Evolutionary conservation across 2,113 vertebrate genomes (phyloP).

Genomic region (Pipra filicauda): DNA sequence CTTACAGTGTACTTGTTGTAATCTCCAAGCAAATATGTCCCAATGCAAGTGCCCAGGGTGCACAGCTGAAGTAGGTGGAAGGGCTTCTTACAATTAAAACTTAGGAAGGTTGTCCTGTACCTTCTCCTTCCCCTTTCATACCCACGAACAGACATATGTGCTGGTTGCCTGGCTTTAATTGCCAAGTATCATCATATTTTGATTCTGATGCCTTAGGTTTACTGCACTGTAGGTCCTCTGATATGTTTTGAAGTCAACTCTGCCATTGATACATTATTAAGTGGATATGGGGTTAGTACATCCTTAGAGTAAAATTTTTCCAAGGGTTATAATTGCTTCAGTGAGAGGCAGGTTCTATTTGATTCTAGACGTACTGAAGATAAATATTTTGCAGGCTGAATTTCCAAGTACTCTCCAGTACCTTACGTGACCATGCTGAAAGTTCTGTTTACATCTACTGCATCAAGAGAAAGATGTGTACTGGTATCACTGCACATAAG

Average conservation of each 20-base stretch:
- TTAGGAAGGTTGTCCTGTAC: background rate
- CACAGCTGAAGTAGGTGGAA: background rate
- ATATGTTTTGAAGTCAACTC: background rate
- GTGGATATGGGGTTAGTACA: background rate
- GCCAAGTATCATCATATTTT: background rate
- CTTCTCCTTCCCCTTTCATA: background rate
- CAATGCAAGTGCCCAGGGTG: background rate
- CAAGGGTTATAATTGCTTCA: background rate
- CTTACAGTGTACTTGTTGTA: background rate
- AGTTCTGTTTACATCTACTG: background rate
- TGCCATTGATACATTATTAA: background rate
- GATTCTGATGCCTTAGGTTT: background rate
- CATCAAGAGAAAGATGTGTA: accelerated
- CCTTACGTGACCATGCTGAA: background rate
- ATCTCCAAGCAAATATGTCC: background rate
- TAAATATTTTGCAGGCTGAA: background rate
- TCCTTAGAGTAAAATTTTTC: background rate
- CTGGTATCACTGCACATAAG: background rate
- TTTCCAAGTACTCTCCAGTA: background rate
- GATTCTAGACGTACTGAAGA: background rate
- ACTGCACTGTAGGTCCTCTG: background rate
- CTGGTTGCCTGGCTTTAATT: background rate
- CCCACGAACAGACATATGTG: background rate
- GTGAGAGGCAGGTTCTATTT: background rate
- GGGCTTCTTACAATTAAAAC: background rate